A percentile compares a stretch with the other conserved stretches of the same genome.
Conservation (phyloP, 1,140 invertebrate species). For the Drosophila gunungcola region DNA sequence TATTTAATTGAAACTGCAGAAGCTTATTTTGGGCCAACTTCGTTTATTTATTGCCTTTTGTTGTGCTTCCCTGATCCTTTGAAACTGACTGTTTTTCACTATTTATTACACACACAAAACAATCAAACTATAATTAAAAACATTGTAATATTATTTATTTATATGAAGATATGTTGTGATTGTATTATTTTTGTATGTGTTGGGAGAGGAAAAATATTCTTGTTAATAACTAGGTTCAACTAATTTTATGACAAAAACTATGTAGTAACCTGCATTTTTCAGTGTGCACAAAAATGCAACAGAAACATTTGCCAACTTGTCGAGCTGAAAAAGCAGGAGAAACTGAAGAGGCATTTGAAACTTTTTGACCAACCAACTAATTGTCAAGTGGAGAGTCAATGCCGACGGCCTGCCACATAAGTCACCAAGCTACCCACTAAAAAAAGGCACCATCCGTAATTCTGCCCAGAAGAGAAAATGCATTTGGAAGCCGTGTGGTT, state of each 20-base stretch:
- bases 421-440: constrained; percentile 22
- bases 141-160: no score
- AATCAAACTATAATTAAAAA: no score
- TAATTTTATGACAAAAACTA: background rate
- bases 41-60: background rate
- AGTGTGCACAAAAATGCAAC: constrained; percentile 10
- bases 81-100: background rate
- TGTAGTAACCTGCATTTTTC: background rate
- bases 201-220: no score
- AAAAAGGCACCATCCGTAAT: constrained; percentile 23
- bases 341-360: constrained; percentile 50
- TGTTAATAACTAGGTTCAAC: no score
- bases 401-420: constrained; percentile 45
- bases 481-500: constrained; percentile 34
- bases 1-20: constrained; percentile 14
- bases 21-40: constrained; percentile 5
- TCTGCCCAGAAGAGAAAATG: constrained; percentile 47
- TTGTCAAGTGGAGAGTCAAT: constrained; percentile 52
- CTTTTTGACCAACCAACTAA: constrained; percentile 59
- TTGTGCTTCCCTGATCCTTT: background rate
- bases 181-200: no score
- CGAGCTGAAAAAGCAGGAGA: constrained; percentile 20
- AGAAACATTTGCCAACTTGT: constrained; percentile 30
- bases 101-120: background rate
- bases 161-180: no score